Conservation (phyloP, 2,797 vertebrate species). For the Acanthurus tractus region DNA sequence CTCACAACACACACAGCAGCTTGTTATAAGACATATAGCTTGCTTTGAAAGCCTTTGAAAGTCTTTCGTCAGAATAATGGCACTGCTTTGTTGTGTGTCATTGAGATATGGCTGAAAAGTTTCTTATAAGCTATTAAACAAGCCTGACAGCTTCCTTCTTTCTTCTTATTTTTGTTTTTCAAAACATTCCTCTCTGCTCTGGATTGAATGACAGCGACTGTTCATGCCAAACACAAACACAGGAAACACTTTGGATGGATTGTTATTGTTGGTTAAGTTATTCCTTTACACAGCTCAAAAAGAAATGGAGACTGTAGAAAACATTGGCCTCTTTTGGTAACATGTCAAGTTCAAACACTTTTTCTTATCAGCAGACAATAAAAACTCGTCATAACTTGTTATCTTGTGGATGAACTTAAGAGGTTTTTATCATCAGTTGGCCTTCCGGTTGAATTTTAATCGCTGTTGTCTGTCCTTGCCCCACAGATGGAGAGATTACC, state of each 20-base stretch:
- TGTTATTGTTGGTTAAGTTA: constrained; percentile 13
- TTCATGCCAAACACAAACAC: constrained; percentile 46
- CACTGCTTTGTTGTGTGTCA: constrained; percentile 12
- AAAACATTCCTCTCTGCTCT: constrained; percentile 24
- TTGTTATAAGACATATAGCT: constrained; percentile 38
- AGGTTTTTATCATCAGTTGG: not conserved
- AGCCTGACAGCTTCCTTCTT: constrained; percentile 41
- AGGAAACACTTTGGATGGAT: not conserved
- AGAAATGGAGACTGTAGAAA: not conserved
- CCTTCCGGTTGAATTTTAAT: constrained; percentile 11
- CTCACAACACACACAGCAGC: constrained; percentile 53
- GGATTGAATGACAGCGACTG: constrained; percentile 26
- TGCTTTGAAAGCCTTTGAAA: constrained; percentile 38
- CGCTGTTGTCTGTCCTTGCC: constrained; percentile 11
- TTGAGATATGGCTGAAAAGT: constrained; percentile 27
- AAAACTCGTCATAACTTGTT: not conserved
- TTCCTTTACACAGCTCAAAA: not conserved
- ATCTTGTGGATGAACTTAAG: constrained; percentile 27
- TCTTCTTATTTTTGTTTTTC: not conserved
- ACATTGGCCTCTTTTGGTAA: not conserved
- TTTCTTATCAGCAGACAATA: constrained; percentile 3
- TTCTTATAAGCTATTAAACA: constrained; percentile 33
- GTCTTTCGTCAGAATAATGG: constrained; percentile 12
- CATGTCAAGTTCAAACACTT: constrained; percentile 2
- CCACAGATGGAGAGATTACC: constrained; percentile 96